These are phyloP conservation scores for Enteromius radiatus DNA, from an alignment of 2,797 vertebrate genomes.

Conservation along the genomic window DNA sequence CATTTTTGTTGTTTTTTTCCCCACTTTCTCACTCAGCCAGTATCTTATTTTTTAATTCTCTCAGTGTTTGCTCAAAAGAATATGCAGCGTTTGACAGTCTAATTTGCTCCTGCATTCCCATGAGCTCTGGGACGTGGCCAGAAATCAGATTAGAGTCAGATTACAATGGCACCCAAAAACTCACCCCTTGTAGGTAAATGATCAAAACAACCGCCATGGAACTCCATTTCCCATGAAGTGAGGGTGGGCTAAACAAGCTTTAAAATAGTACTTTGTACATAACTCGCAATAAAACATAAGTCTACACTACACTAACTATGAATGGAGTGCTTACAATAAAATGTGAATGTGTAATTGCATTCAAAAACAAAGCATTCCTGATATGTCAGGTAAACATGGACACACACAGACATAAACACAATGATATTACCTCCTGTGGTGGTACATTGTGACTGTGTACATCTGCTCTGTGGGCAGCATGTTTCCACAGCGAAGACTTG, in stretches of 20 bases:
- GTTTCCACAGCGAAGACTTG: slow-evolving; percentile 85
- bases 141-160: slow-evolving; percentile 47
- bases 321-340: background rate
- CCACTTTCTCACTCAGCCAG: background rate
- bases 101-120: slow-evolving; percentile 40
- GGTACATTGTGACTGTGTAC: slow-evolving; percentile 81
- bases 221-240: slow-evolving; percentile 6
- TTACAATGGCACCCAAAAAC: slow-evolving; percentile 42
- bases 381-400: background rate
- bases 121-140: slow-evolving; percentile 16
- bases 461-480: slow-evolving; percentile 87
- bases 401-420: background rate
- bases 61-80: slow-evolving; percentile 31
- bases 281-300: background rate
- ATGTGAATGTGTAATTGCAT: background rate
- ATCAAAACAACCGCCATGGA: slow-evolving; percentile 16
- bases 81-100: slow-evolving; percentile 22
- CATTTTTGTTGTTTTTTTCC: background rate
- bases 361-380: background rate
- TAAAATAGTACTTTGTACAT: background rate
- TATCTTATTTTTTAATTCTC: slow-evolving; percentile 11
- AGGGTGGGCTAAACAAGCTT: background rate
- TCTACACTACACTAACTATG: background rate
- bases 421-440: slow-evolving; percentile 78
- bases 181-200: slow-evolving; percentile 33